Evolutionary conservation across 2,888 invertebrate species (phyloP), one percentile per base, ranked within the genome.

Genomic region (Mythimna albipuncta): DNA sequence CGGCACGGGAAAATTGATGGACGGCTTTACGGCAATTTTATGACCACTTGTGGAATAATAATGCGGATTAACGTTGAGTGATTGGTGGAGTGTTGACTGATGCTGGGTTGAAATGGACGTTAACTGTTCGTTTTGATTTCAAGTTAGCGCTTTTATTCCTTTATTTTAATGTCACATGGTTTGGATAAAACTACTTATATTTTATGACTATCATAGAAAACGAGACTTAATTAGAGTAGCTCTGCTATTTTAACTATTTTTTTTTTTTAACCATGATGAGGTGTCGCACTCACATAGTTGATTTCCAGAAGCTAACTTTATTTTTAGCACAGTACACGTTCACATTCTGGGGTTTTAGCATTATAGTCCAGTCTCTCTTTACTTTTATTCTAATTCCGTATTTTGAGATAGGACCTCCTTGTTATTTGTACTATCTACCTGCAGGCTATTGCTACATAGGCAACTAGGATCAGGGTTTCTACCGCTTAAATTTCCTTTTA

Each of bases 41-140:
- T 62, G 64, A 63, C 44, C 74, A 72, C 84, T 84, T 84, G 67
- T 68, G 65, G 63, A n/a, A 70, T 82, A 83, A 77, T 70, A 68
- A 72, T 55, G 47, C 59, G 64, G 52, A 83, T 77, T 83, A 72
- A 32, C 63, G 55, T 61, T 59, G 66, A 82, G 69, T 75, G 72
- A 83, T 77, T 63, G 69, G 50, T 67, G 47, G 41, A 59, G 50
- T 63, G 71, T 59, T 63, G 52, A 65, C 70, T 66, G 73, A 52
- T 11, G n/a, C 44, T 19, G 26, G 52, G 7, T 44, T 55, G 38
- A 10, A 66, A 59, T 64, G 7, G 32, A 50, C 63, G 66, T 54
- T 54, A 64, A 62, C 50, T 58, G 65, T 50, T 69, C 11, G 32
- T 65, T 63, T 32, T 54, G 54, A 61, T 79, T 61, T 77, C 13